These are phyloP conservation scores for Drosophila nikananu DNA, from an alignment of 1,140 invertebrate species.

Conservation along the genomic window DNA sequence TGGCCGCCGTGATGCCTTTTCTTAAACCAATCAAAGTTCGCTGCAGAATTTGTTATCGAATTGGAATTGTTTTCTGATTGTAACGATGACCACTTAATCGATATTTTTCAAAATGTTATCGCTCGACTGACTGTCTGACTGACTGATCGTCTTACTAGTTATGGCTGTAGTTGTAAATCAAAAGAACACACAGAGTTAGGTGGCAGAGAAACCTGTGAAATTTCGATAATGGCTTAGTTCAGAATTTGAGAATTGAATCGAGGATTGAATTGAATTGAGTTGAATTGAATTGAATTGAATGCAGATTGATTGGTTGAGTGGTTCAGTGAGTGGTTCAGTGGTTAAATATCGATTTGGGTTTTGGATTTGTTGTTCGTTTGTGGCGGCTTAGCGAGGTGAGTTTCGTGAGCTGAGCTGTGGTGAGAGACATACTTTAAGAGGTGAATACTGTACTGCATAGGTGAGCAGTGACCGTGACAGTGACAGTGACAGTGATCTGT, in stretches of 20 bases:
- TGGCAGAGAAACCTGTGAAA: constrained; percentile 76
- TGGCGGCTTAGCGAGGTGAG: constrained; percentile 62
- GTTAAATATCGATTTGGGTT: constrained; percentile 46
- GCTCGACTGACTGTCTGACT: constrained; percentile 37
- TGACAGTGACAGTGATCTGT: constrained; percentile 49
- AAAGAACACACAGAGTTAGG: constrained; percentile 52
- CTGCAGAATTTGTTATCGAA: constrained; percentile 40
- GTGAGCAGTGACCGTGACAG: constrained; percentile 37
- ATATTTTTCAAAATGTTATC: constrained; percentile 80
- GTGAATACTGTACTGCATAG: constrained; percentile 57
- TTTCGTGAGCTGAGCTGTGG: constrained; percentile 71
- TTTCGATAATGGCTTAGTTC: constrained; percentile 83
- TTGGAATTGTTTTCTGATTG: constrained; percentile 43
- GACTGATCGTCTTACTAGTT: constrained; percentile 21
- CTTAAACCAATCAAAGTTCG: constrained; percentile 39
- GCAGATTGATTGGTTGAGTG: constrained; percentile 56
- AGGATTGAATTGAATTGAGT: constrained; percentile 53
- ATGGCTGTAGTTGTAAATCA: constrained; percentile 36
- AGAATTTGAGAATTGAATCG: constrained; percentile 54
- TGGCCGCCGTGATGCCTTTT: constrained; percentile 21
- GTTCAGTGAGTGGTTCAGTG: constrained; percentile 52
- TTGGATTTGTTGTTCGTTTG: constrained; percentile 48
- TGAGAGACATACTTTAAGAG: constrained; percentile 63
- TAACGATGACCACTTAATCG: constrained; percentile 85
- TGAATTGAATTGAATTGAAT: constrained; percentile 56